A percentile compares a stretch with the other conserved stretches of the same genome.
These are phyloP conservation scores for Archocentrus centrarchus DNA, from an alignment of 2,113 vertebrate genomes.

Conservation along the genomic window DNA sequence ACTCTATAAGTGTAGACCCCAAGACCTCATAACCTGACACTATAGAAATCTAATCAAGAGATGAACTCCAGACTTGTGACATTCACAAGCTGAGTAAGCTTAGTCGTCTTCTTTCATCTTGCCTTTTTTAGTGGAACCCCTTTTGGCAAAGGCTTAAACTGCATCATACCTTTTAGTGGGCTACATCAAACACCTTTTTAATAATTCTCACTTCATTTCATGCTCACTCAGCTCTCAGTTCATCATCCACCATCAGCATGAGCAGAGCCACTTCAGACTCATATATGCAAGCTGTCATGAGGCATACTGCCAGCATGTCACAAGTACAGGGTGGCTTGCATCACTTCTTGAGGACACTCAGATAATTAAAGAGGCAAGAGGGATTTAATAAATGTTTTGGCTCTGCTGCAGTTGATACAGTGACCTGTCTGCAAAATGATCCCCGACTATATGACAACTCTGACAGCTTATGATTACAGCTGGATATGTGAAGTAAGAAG, in stretches of 20 bases:
- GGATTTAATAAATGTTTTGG: constrained; percentile 74
- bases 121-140: constrained; percentile 46
- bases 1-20: not conserved
- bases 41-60: constrained; percentile 45
- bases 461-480: constrained; percentile 74
- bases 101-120: constrained; percentile 48
- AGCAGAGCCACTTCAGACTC: constrained; percentile 56
- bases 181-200: constrained; percentile 67
- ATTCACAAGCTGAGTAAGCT: constrained; percentile 34
- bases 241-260: constrained; percentile 59
- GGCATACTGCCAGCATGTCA: constrained; percentile 69
- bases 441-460: constrained; percentile 46
- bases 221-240: constrained; percentile 64
- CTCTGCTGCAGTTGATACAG: constrained; percentile 62
- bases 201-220: constrained; percentile 61
- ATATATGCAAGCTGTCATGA: constrained; percentile 58
- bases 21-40: constrained; percentile 16
- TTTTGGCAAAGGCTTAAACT: constrained; percentile 49
- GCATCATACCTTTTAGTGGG: constrained; percentile 46
- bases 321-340: constrained; percentile 69
- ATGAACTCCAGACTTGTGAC: constrained; percentile 41
- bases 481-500: constrained; percentile 69
- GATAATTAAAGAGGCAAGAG: constrained; percentile 76
- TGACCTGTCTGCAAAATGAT: constrained; percentile 75
- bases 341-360: constrained; percentile 70